Evolutionary conservation across 92 coral and sea anemone species (phyloP).

Genomic region (Diadumene lineata): DNA sequence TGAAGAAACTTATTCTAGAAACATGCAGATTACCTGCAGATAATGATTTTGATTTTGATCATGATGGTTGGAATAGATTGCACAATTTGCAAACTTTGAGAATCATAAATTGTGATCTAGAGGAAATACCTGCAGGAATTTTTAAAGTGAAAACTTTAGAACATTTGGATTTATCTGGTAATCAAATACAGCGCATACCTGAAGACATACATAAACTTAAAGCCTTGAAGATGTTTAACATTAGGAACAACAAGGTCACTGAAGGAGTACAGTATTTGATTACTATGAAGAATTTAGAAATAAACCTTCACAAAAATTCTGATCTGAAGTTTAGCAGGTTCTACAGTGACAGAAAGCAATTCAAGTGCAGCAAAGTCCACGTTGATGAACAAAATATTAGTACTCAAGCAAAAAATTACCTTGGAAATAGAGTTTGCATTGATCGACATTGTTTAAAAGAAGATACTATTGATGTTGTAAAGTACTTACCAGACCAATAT

Average conservation of each 20-base stretch:
- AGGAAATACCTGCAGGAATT: slow-evolving; percentile 40
- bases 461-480: slow-evolving; percentile 25
- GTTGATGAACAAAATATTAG: slow-evolving; percentile 15
- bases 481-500: slow-evolving; percentile 42
- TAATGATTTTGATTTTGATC: slow-evolving; percentile 25
- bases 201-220: slow-evolving; percentile 1
- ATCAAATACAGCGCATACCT: slow-evolving; percentile 36
- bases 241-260: slow-evolving; percentile 37
- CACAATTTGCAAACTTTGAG: slow-evolving; percentile 34
- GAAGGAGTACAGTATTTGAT: slow-evolving; percentile 33
- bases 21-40: slow-evolving; percentile 33
- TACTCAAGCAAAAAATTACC: slow-evolving; percentile 7
- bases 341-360: not conserved
- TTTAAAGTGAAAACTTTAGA: slow-evolving; percentile 31
- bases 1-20: slow-evolving; percentile 26
- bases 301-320: slow-evolving; percentile 14
- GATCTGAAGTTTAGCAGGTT: slow-evolving; percentile 13
- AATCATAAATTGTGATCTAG: slow-evolving; percentile 32
- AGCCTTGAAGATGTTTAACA: slow-evolving; percentile 21
- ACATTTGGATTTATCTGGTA: slow-evolving; percentile 34
- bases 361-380: slow-evolving; percentile 9
- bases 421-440: slow-evolving; percentile 26
- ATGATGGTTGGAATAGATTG: slow-evolving; percentile 27
- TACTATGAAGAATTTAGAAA: not conserved
- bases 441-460: slow-evolving; percentile 10